Percentiles rank a stretch among this genome's conserved stretches.
These are phyloP conservation scores for Vannuccia rotundouncinata DNA, from an alignment of 2,888 invertebrate species.

Conservation along the genomic window DNA sequence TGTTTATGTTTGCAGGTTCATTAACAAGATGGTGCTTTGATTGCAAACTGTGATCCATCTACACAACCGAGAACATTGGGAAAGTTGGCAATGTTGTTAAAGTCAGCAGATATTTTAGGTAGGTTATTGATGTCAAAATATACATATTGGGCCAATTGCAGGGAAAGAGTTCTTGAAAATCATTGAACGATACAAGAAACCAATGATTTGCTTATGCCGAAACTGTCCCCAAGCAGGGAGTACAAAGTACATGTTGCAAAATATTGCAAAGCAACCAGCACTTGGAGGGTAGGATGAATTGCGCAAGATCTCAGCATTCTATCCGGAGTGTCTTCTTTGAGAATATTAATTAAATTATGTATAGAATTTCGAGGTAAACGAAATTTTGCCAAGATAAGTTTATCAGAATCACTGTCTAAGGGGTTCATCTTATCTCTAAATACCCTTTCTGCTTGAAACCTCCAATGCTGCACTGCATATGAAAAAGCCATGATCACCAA, in stretches of 20 bases:
- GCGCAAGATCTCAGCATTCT: conserved; percentile 11
- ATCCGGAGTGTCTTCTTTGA: conserved; percentile 16
- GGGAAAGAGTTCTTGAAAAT: conserved; percentile 26
- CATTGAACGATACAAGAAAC: conserved; percentile 18
- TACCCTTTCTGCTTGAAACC: conserved; percentile 12
- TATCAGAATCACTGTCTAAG: conserved; percentile 12
- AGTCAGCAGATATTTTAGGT: conserved; percentile 22
- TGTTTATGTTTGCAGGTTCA: not conserved
- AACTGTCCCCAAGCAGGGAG: conserved; percentile 24
- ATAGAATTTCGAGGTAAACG: conserved; percentile 26
- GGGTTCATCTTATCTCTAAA: conserved; percentile 24
- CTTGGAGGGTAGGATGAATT: conserved; percentile 16
- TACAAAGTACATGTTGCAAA: conserved; percentile 19
- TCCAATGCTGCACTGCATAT: not conserved
- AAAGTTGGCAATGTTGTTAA: conserved; percentile 27
- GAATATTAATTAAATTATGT: conserved; percentile 17
- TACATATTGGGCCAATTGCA: conserved; percentile 10
- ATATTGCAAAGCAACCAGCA: conserved; percentile 16
- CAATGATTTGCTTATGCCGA: conserved; percentile 11
- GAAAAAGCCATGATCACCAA: conserved; percentile 21
- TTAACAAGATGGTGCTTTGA: conserved; percentile 20
- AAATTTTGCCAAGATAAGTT: conserved; percentile 16
- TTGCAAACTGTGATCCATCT: conserved; percentile 13
- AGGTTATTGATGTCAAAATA: conserved; percentile 21
- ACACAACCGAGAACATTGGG: conserved; percentile 20